Base-by-base conservation (phyloP, 2,113 vertebrate species). In the Pseudorasbora parva region DNA sequence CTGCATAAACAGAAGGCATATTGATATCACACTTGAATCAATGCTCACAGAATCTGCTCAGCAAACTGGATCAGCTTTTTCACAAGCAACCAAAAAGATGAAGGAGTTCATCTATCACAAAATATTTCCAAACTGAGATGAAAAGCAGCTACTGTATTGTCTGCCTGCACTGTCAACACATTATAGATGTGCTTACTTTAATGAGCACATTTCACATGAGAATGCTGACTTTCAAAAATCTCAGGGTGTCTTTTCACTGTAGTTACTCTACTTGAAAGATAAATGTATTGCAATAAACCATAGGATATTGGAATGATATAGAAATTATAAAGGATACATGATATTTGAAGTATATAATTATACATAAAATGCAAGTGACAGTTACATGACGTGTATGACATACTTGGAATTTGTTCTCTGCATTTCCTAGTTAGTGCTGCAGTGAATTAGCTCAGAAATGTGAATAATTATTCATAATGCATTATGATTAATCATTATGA, bases 1-100 rank as follows among this genome's bases (percentile, higher is more conserved):
- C 74, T 51, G 21, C 47, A 45, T 78, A 78, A 78, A 78, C 74
- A 77, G 74, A 75, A 66, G 82, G 57, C 56, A 83, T 43, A 69
- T 47, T 57, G 73, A 84, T 66, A 69, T 30, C 64, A 45, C 21
- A 33, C 62, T 78, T 43, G 17, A 76, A 69, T 69, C 74, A 56
- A 54, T 62, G 25, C 37, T 41, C 68, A 59, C 33, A n/a, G 15
- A 60, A 72, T 82, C 37, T 59, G 51, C 68, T 60, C 30, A 76
- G 73, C 30, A 77, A 83, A 83, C 23, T 59, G 27, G 8, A 27
- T n/a, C 19, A 4, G 41, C 12, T 54, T 64, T 49, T 37, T 66
- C 14, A 60, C 59, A 56, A 33, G 45, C 72, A 68, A 69, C 62
- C 23, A 25, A 43, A 68, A 77, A 84, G 74, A 68, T 78, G 73